A percentile compares a stretch with the other conserved stretches of the same genome.
These are phyloP conservation scores for Rhyacichthys aspro DNA, from an alignment of 2,797 vertebrate species.

Conservation along the genomic window DNA sequence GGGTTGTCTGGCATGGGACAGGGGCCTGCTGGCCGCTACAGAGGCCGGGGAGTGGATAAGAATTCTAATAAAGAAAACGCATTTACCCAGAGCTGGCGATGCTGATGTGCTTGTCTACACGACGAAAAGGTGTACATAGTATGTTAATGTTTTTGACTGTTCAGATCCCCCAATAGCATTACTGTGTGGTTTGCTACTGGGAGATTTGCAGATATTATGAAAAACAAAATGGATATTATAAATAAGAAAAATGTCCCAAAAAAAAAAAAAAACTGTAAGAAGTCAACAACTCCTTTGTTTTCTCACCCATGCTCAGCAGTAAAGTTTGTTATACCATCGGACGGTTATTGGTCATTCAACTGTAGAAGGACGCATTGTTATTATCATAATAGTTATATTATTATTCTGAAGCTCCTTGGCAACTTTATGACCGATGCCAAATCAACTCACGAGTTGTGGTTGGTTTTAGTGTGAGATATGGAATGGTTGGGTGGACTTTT, in stretches of 20 bases:
- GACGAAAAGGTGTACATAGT: constrained; percentile 99
- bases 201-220: constrained; percentile 90
- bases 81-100: constrained; percentile 90
- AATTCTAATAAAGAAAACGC: constrained; percentile 87
- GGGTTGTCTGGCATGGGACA: constrained; percentile 87
- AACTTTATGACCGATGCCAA: constrained; percentile 87
- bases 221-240: constrained; percentile 78
- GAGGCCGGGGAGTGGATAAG: constrained; percentile 92
- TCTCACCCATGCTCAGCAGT: constrained; percentile 92
- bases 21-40: constrained; percentile 89
- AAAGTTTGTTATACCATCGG: constrained; percentile 90
- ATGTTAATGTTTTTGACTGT: constrained; percentile 99
- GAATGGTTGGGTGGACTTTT: constrained; percentile 90
- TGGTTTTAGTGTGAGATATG: constrained; percentile 89
- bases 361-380: constrained; percentile 82
- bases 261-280: constrained; percentile 79
- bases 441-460: constrained; percentile 89
- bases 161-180: constrained; percentile 90
- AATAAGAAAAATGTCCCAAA: constrained; percentile 71
- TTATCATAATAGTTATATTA: constrained; percentile 71
- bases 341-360: constrained; percentile 89
- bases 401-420: constrained; percentile 83
- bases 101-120: constrained; percentile 93
- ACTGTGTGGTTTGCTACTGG: constrained; percentile 90
- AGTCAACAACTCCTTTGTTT: constrained; percentile 87